phyloP scores from a whole-genome alignment of 2,113 vertebrate genomes.

The Psittacula cyanocephala region DNA sequence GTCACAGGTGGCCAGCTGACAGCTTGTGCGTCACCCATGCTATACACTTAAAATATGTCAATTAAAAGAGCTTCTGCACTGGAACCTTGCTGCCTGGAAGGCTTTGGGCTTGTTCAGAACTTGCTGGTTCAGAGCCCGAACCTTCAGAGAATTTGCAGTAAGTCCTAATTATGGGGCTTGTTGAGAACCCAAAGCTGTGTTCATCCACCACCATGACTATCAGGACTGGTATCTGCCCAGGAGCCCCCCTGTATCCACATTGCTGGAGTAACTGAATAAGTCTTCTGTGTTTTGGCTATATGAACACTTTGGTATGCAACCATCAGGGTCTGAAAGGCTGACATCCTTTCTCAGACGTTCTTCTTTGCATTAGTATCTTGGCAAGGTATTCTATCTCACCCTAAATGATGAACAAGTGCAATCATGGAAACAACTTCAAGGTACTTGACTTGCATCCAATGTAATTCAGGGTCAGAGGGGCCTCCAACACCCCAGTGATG shows the following conservation, averaged over 20 bases:
- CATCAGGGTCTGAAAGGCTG: neutral
- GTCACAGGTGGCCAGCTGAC: neutral
- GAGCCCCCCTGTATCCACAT: neutral
- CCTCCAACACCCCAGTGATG: neutral
- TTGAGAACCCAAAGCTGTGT: fast-evolving
- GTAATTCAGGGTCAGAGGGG: neutral
- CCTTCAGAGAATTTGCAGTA: neutral
- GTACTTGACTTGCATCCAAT: neutral
- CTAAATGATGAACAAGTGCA: neutral
- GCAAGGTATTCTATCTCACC: neutral
- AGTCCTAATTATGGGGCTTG: neutral
- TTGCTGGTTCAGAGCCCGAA: neutral
- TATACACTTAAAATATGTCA: neutral
- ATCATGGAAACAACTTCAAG: neutral
- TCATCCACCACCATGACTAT: neutral
- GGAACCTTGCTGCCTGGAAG: neutral
- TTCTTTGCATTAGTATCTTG: neutral
- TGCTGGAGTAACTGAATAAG: neutral
- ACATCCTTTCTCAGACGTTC: neutral
- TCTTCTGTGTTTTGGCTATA: neutral
- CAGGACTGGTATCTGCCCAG: neutral
- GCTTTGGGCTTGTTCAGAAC: neutral
- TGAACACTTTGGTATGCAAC: neutral
- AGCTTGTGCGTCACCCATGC: neutral
- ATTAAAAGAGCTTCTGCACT: neutral